Percentiles rank a stretch among this genome's conserved stretches.
phyloP scores from a whole-genome alignment of 2,797 vertebrate species.

The Podarcis siculus region DNA sequence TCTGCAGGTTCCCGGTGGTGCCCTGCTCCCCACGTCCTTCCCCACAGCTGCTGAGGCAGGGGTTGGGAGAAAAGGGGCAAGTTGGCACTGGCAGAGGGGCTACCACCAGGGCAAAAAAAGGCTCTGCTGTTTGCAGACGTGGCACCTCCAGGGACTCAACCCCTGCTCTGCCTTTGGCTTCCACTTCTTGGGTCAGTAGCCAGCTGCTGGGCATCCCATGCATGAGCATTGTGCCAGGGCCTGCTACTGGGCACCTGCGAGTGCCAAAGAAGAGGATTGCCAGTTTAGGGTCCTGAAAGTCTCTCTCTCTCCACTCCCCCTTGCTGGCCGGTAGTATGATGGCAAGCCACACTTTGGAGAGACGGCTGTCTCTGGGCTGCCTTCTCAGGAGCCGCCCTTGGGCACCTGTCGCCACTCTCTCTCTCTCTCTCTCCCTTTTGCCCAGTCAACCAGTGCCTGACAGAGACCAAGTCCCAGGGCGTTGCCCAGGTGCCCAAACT shows the following conservation, averaged over 20 bases:
- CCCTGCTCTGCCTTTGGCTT: neutral
- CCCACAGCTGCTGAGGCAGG: neutral
- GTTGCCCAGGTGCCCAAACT: constrained; percentile 84
- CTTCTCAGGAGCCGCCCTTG: no score
- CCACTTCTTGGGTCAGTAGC: neutral
- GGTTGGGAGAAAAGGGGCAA: neutral
- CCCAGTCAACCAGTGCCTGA: constrained; percentile 90
- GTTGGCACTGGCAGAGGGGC: no score
- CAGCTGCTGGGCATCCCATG: neutral
- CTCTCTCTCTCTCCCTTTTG: neutral
- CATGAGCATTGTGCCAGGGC: neutral
- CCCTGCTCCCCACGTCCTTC: neutral
- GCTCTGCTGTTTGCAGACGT: neutral
- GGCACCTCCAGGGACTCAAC: no score
- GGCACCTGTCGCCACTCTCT: neutral
- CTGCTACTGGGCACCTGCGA: no score
- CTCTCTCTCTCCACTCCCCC: neutral
- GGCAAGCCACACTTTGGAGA: no score
- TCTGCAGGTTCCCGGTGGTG: neutral
- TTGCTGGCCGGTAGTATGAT: no score
- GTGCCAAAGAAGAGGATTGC: no score
- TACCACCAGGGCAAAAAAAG: no score
- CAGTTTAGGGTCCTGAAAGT: no score
- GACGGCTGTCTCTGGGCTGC: neutral
- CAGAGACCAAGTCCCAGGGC: constrained; percentile 82